phyloP scores from a whole-genome alignment of 2,797 vertebrate species.

The Hirundo rustica region DNA sequence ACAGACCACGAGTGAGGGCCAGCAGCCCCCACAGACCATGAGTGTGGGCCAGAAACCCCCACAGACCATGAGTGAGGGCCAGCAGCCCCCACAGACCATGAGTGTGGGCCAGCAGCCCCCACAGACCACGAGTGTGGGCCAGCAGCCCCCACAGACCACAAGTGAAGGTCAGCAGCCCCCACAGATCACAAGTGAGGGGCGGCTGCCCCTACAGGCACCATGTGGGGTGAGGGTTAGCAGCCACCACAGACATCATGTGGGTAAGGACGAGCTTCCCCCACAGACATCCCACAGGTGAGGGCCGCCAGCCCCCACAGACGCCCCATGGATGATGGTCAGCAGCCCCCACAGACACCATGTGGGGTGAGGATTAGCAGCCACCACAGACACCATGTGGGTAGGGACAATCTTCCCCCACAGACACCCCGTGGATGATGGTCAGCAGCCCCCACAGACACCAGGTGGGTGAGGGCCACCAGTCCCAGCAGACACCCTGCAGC shows the following conservation, averaged over 20 bases:
- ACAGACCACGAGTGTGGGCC: accelerated
- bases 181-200: too few species aligned
- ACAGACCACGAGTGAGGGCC: too few species aligned
- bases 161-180: accelerated
- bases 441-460: accelerated
- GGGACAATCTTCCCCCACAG: too few species aligned
- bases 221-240: too few species aligned
- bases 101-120: accelerated
- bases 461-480: accelerated
- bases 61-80: too few species aligned
- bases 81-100: accelerated
- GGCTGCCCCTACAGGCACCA: neutral
- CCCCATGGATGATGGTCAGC: accelerated
- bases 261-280: too few species aligned
- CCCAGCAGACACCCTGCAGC: accelerated
- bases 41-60: accelerated
- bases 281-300: accelerated
- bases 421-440: accelerated
- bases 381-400: too few species aligned
- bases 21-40: accelerated
- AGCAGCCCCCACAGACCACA: accelerated
- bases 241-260: too few species aligned
- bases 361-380: accelerated
- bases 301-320: accelerated
- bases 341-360: accelerated